These are phyloP conservation scores for Chelonus formosanus DNA, from an alignment of 2,888 invertebrate species.

Conservation along the genomic window DNA sequence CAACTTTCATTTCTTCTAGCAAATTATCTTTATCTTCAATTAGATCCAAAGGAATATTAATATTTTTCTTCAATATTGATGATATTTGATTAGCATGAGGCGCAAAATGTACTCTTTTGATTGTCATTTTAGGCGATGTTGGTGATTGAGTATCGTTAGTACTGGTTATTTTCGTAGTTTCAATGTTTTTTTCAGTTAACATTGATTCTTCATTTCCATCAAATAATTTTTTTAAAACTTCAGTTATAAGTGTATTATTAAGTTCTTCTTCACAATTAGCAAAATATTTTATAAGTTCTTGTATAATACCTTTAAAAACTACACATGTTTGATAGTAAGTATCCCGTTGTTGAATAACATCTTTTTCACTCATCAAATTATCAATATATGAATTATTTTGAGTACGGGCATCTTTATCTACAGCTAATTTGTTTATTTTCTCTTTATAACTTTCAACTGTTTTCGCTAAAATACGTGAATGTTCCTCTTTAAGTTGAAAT, in stretches of 20 bases:
- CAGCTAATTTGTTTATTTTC: slow-evolving; percentile 46
- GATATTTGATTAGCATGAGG: slow-evolving; percentile 71
- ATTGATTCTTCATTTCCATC: slow-evolving; percentile 32
- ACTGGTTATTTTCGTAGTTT: too few relatives aligned
- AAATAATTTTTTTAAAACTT: slow-evolving; percentile 66
- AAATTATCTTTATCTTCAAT: slow-evolving; percentile 67
- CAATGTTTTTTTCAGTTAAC: too few relatives aligned
- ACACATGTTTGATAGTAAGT: slow-evolving; percentile 73
- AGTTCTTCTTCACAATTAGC: slow-evolving; percentile 81
- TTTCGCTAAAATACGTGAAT: slow-evolving; percentile 44
- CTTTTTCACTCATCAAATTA: not conserved
- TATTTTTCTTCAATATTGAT: slow-evolving; percentile 67
- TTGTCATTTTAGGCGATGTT: slow-evolving; percentile 45
- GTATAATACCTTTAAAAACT: slow-evolving; percentile 73
- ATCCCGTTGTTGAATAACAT: slow-evolving; percentile 67
- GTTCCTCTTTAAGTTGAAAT: slow-evolving; percentile 51
- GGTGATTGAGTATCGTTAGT: slow-evolving; percentile 33
- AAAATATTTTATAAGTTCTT: slow-evolving; percentile 78
- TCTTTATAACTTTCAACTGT: slow-evolving; percentile 51
- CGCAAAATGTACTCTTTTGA: slow-evolving; percentile 75
- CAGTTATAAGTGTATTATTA: slow-evolving; percentile 77
- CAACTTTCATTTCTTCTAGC: slow-evolving; percentile 71
- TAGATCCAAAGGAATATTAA: slow-evolving; percentile 69
- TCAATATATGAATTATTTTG: slow-evolving; percentile 21
- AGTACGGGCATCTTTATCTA: slow-evolving; percentile 29